Conservation (phyloP, 2,797 vertebrate genomes). For the Iguana delicatissima region DNA sequence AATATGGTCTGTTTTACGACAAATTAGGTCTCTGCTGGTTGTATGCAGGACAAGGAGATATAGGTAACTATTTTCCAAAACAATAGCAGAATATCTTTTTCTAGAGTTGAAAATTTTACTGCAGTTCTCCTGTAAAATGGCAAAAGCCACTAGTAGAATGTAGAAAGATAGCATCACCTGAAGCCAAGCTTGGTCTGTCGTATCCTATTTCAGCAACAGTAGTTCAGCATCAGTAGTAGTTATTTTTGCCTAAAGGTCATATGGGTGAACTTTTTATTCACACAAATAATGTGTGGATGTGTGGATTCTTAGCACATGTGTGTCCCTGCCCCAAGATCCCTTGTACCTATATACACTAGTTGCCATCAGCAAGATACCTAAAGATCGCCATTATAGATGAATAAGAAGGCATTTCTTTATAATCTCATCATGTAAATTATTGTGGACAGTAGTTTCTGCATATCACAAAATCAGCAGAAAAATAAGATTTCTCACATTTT, state of each 20-base stretch:
- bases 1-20: conserved; percentile 1
- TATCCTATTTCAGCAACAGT: background rate
- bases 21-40: background rate
- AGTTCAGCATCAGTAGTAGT: background rate
- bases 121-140: background rate
- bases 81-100: background rate
- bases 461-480: background rate
- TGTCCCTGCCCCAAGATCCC: too few species aligned
- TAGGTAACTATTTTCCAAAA: background rate
- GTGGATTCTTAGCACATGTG: background rate
- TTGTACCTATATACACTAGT: conserved; percentile 5
- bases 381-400: background rate
- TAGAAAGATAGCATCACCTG: background rate
- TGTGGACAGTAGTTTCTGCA: background rate
- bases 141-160: background rate
- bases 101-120: background rate
- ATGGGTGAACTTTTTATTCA: background rate
- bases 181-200: background rate
- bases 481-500: background rate
- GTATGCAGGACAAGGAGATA: background rate
- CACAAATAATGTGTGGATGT: background rate
- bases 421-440: background rate
- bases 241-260: background rate
- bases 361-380: background rate
- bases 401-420: background rate